These are phyloP conservation scores for Corvus moneduloides DNA, from an alignment of 2,113 vertebrate species.

Conservation along the genomic window DNA sequence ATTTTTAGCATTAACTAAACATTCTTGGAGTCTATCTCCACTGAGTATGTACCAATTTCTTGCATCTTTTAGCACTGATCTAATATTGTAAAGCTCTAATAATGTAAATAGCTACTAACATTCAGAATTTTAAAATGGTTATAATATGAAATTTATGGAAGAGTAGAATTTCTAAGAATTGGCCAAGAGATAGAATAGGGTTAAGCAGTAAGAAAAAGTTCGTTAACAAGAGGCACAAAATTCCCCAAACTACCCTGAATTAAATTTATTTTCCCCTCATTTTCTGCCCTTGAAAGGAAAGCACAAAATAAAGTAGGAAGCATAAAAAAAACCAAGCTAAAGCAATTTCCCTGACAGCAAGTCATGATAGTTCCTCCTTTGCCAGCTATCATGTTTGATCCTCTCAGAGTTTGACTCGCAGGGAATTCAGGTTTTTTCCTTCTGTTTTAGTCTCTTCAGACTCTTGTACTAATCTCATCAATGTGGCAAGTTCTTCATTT, in stretches of 20 bases:
- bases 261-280: accelerated
- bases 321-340: background rate
- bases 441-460: background rate
- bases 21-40: background rate
- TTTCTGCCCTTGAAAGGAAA: background rate
- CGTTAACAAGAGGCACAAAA: background rate
- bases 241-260: background rate
- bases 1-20: background rate
- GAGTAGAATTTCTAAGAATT: background rate
- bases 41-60: background rate
- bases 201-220: background rate
- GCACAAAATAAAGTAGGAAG: background rate
- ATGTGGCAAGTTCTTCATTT: background rate
- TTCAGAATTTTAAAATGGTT: background rate
- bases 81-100: background rate
- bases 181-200: background rate
- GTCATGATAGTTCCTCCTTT: background rate
- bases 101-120: background rate
- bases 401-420: background rate
- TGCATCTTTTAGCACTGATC: background rate
- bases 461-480: background rate
- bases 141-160: background rate
- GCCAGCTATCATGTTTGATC: background rate
- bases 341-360: background rate
- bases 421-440: background rate